These are phyloP conservation scores for Caenorhabditis wallacei DNA, from an alignment of 2,888 invertebrate species.

Conservation along the genomic window DNA sequence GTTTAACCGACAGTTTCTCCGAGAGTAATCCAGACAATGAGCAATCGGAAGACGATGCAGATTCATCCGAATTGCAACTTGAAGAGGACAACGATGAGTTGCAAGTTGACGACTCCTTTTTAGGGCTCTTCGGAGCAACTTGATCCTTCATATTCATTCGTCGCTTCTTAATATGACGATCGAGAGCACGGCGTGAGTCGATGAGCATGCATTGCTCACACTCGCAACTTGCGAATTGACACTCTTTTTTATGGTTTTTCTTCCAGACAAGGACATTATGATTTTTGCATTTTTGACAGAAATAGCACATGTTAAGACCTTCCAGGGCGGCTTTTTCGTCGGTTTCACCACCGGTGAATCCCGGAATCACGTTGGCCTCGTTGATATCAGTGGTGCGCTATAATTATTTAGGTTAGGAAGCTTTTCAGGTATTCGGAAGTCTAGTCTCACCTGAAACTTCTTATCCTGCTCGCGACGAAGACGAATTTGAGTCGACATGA, in stretches of 20 bases:
- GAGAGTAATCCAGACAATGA: constrained; percentile 48
- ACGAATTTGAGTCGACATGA: constrained; percentile 82
- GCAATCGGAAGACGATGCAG: constrained; percentile 49
- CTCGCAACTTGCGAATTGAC: constrained; percentile 75
- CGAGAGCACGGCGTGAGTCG: constrained; percentile 80
- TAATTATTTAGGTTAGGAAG: not conserved
- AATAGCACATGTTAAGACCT: constrained; percentile 76
- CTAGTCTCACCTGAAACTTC: constrained; percentile 72
- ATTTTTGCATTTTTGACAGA: constrained; percentile 83
- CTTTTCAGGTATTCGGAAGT: not conserved
- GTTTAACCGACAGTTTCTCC: constrained; percentile 29
- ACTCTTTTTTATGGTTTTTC: constrained; percentile 81
- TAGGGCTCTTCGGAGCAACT: constrained; percentile 53
- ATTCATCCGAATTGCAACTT: constrained; percentile 47
- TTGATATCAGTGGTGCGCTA: constrained; percentile 75
- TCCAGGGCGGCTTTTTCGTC: constrained; percentile 50
- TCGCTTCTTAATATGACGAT: constrained; percentile 78
- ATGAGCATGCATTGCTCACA: constrained; percentile 80
- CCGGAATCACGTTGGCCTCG: constrained; percentile 78
- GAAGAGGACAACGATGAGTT: constrained; percentile 18
- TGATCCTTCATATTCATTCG: constrained; percentile 54
- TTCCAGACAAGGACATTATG: constrained; percentile 81
- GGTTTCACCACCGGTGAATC: constrained; percentile 46
- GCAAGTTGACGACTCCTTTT: constrained; percentile 39
- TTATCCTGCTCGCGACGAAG: constrained; percentile 81